Evolutionary conservation across 2,888 invertebrate species (phyloP), one percentile per base, ranked within the genome.

Genomic region (Ecliptopera silaceata): DNA sequence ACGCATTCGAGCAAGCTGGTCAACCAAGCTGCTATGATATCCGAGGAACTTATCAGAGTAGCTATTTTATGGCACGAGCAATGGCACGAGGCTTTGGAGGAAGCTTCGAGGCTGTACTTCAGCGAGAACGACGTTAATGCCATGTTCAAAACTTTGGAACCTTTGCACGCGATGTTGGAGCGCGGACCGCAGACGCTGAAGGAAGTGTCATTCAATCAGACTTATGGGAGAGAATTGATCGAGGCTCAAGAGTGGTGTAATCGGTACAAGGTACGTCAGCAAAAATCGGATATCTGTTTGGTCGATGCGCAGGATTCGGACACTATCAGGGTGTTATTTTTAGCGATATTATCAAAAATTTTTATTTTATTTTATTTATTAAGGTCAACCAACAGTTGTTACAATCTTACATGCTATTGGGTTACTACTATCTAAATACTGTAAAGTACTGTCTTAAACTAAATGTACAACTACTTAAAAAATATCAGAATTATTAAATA

Each of bases 11-110:
- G 94, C 12, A 95, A 94, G 22, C 90, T 99, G 43, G 99, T 99
- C 0, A 96, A 96, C 70, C 99, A 99, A 82, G 99, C 99, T 0
- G 94, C 98, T 72, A 96, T 98, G 96, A 98, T 98, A 60, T 95
- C 98, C 41, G 99, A 99, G 72, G 99, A 99, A 84, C 91, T 99
- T 45, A 99, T 99, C 56, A 92, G 99, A 51, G 98, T 99, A 0
- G 99, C 99, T 1, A 99, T 99, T 66, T 89, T 99, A 13, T 99
- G 99, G 99, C 99, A 99, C 77, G 99, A 99, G 82, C 95, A 98
- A 74, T 99, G 99, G 99, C 98, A 99, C 78, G 99, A 99, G 82
- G 99, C 98, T 0, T 86, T 99, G 15, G 97, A 97, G 73, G 99
- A 99, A 80, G 99, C 99, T 0, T 97, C 97, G 4, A 78, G 95